phyloP scores from a whole-genome alignment of 2,888 invertebrate species.

The Lasioglossum marginatum region DNA sequence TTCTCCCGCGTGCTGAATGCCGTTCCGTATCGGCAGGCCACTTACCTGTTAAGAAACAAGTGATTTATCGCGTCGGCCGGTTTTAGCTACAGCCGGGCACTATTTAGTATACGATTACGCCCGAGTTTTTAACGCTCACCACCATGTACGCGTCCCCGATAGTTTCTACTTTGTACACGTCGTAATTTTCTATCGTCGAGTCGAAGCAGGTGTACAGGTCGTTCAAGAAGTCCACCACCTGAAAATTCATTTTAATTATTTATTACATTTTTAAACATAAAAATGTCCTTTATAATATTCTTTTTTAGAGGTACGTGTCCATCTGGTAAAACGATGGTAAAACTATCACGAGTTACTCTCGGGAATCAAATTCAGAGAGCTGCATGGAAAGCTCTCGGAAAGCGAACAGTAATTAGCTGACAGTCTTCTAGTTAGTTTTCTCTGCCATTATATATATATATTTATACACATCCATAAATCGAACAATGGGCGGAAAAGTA shows the following conservation, averaged over 20 bases:
- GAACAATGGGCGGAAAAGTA: too few relatives aligned
- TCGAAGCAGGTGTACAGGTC: constrained; percentile 98
- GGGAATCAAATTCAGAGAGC: too few relatives aligned
- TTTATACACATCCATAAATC: too few relatives aligned
- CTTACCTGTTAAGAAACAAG: constrained; percentile 87
- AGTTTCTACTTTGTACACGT: constrained; percentile 97
- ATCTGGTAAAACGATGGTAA: too few relatives aligned
- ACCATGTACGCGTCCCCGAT: constrained; percentile 98
- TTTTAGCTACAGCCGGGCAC: neutral
- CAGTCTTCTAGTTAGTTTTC: too few relatives aligned
- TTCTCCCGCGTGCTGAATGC: constrained; percentile 95
- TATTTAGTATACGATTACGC: neutral
- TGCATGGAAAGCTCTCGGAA: too few relatives aligned
- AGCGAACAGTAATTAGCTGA: too few relatives aligned
- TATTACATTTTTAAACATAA: neutral
- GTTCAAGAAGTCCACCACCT: constrained; percentile 97
- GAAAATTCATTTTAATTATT: too few relatives aligned
- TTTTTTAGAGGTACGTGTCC: neutral
- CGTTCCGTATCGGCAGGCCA: constrained; percentile 95
- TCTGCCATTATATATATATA: too few relatives aligned
- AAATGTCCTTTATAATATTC: neutral
- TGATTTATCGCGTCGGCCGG: constrained; percentile 6
- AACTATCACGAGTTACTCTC: too few relatives aligned
- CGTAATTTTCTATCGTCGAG: constrained; percentile 96
- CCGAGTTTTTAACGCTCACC: constrained; percentile 85